These are phyloP conservation scores for Mohoua ochrocephala DNA, from an alignment of 2,113 vertebrate species.

Conservation along the genomic window DNA sequence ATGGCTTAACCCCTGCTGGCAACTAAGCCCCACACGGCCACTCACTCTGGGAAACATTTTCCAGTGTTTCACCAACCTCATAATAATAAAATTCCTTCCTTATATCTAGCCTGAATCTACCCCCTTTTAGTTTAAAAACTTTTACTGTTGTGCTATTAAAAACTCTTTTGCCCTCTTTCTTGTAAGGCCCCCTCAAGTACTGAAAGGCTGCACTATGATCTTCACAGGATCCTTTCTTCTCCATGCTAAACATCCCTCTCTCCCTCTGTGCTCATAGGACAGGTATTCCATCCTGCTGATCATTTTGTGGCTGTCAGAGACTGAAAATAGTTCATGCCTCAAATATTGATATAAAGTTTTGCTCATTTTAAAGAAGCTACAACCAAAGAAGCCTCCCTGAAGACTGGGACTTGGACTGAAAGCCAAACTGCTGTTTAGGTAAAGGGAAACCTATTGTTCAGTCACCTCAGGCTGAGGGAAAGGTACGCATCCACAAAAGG, in stretches of 20 bases:
- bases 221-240: not conserved
- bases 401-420: not conserved
- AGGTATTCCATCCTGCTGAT: not conserved
- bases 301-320: not conserved
- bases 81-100: not conserved
- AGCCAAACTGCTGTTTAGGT: not conserved
- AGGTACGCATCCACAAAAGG: not conserved
- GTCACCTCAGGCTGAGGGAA: not conserved
- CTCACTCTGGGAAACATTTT: rapidly evolving
- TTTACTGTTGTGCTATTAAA: not conserved
- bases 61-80: not conserved
- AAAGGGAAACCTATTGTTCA: not conserved
- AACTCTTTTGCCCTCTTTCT: not conserved
- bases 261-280: not conserved
- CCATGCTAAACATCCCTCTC: not conserved
- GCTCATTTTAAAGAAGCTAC: not conserved
- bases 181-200: not conserved
- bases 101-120: not conserved
- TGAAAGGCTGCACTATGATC: not conserved
- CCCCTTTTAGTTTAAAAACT: not conserved
- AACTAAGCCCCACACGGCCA: not conserved
- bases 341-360: not conserved
- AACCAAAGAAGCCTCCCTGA: not conserved
- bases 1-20: not conserved
- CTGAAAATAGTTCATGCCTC: not conserved